These are phyloP conservation scores for Novumbra hubbsi DNA, from an alignment of 2,797 vertebrate genomes.

Conservation along the genomic window DNA sequence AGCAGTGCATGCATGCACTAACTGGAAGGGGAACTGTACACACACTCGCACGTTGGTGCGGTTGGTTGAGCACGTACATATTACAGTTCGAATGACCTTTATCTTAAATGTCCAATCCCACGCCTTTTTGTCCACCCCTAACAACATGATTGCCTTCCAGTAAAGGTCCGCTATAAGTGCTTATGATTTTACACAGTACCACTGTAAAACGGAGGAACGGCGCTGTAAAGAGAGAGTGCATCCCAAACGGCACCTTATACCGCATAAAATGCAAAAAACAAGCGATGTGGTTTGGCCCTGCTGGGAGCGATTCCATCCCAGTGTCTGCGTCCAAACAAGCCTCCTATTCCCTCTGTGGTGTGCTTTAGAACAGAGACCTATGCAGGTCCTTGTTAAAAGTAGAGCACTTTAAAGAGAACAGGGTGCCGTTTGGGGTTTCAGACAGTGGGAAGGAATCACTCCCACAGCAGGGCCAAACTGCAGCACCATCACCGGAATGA, in stretches of 20 bases:
- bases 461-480: slow-evolving; percentile 53
- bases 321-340: not conserved
- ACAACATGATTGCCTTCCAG: slow-evolving; percentile 60
- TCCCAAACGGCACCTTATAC: not conserved
- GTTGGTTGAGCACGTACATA: slow-evolving; percentile 58
- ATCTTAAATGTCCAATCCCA: slow-evolving; percentile 42
- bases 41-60: slow-evolving; percentile 31
- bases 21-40: slow-evolving; percentile 50
- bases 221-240: slow-evolving; percentile 38
- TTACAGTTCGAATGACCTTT: slow-evolving; percentile 65
- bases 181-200: slow-evolving; percentile 65
- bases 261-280: not conserved
- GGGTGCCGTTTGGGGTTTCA: slow-evolving; percentile 13
- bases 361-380: not conserved
- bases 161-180: slow-evolving; percentile 63
- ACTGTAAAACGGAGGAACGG: slow-evolving; percentile 48
- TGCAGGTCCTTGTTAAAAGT: not conserved
- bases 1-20: slow-evolving; percentile 48
- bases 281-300: no score
- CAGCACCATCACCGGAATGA: slow-evolving; percentile 61
- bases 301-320: no score
- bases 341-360: not conserved
- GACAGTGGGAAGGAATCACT: slow-evolving; percentile 43
- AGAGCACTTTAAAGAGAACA: not conserved
- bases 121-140: slow-evolving; percentile 55